These are phyloP conservation scores for Mycalesis mineus DNA, from an alignment of 2,888 invertebrate species.

Conservation along the genomic window DNA sequence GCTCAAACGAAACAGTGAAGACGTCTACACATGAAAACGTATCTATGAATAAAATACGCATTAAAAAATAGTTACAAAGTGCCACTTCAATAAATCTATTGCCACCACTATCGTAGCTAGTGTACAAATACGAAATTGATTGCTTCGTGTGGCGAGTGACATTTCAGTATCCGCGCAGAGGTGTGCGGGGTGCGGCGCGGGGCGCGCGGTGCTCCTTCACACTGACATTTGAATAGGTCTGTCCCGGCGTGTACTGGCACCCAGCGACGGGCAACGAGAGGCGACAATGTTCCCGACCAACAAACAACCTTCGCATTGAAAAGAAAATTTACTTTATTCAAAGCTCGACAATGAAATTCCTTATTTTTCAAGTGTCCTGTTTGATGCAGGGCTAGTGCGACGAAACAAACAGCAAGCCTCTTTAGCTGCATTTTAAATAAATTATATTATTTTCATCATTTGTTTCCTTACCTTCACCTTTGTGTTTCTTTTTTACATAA, in stretches of 20 bases:
- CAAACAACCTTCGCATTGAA: conserved; percentile 70
- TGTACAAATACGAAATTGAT: conserved; percentile 78
- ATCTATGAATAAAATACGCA: conserved; percentile 25
- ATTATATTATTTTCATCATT: conserved; percentile 1
- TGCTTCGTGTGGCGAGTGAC: conserved; percentile 75
- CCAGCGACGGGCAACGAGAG: conserved; percentile 67
- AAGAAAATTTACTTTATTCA: conserved; percentile 73
- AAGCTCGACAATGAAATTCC: conserved; percentile 37
- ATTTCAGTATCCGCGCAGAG: conserved; percentile 63
- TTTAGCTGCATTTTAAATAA: background rate
- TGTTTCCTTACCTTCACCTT: no score
- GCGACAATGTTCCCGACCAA: conserved; percentile 73
- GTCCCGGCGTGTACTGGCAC: conserved; percentile 75
- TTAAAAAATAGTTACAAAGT: conserved; percentile 27
- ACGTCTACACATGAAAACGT: conserved; percentile 3
- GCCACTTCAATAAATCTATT: conserved; percentile 65
- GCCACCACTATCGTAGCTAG: conserved; percentile 62
- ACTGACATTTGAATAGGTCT: conserved; percentile 77
- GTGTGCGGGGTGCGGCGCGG: conserved; percentile 33
- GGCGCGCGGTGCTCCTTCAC: conserved; percentile 51
- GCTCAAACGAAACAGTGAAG: background rate
- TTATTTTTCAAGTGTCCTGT: conserved; percentile 53
- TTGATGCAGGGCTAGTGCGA: conserved; percentile 29
- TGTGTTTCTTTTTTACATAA: no score
- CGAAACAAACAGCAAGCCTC: conserved; percentile 2